A percentile compares a stretch with the other conserved stretches of the same genome.
Evolutionary conservation across 2,113 vertebrate genomes (phyloP).

Genomic region (Amphiprion ocellaris): DNA sequence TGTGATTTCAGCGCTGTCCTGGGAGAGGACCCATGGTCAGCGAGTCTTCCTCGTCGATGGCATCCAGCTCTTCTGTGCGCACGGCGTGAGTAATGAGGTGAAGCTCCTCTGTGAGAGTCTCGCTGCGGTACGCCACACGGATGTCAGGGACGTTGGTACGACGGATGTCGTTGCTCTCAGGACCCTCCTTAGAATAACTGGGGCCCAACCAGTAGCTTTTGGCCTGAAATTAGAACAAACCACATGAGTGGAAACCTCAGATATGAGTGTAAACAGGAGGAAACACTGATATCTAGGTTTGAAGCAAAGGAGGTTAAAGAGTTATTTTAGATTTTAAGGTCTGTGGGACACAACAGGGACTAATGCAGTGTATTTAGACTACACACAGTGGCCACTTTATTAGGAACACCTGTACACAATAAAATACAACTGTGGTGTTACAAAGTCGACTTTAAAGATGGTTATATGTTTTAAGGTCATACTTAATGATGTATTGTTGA

Average conservation of each 20-base stretch:
- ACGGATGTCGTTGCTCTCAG: slow-evolving; percentile 93
- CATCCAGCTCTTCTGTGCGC: slow-evolving; percentile 87
- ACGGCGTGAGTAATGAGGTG: slow-evolving; percentile 93
- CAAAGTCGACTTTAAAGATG: not conserved
- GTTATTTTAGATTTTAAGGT: too few species aligned
- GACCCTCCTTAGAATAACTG: slow-evolving; percentile 88
- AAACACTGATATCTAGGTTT: not conserved
- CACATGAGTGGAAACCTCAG: not conserved
- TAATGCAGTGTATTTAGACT: too few species aligned
- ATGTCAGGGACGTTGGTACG: slow-evolving; percentile 95
- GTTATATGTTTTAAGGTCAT: too few species aligned
- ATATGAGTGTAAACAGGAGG: not conserved
- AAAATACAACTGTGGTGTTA: not conserved
- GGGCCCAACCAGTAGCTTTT: slow-evolving; percentile 96
- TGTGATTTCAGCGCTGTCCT: slow-evolving; percentile 43
- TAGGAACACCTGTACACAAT: not conserved
- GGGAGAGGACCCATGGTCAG: slow-evolving; percentile 78
- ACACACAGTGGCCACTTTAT: not conserved
- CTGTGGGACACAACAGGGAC: too few species aligned
- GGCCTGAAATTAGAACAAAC: slow-evolving; percentile 77
- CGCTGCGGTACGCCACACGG: slow-evolving; percentile 90
- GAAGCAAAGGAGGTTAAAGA: too few species aligned
- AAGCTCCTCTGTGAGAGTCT: slow-evolving; percentile 94
- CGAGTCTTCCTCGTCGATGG: slow-evolving; percentile 86
- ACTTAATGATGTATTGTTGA: too few species aligned